Evolutionary conservation across 1,140 invertebrate species (phyloP).

Genomic region (Probaryconus sp.): DNA sequence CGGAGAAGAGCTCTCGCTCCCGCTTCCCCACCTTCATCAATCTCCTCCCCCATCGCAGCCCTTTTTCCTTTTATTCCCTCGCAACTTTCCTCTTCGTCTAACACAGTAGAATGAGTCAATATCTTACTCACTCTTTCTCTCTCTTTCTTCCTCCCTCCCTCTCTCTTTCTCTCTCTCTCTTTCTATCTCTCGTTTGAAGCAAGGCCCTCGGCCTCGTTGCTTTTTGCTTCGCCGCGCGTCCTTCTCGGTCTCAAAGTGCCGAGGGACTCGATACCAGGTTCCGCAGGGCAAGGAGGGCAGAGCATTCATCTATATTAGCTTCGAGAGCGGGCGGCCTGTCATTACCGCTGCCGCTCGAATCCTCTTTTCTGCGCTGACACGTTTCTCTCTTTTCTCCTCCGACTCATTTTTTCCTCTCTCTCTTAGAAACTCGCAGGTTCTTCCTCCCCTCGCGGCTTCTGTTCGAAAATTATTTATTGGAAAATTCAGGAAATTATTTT

Average conservation of each 20-base stretch:
- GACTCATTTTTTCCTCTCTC: slow-evolving; percentile 6
- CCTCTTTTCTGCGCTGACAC: slow-evolving; percentile 57
- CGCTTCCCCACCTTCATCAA: slow-evolving; percentile 58
- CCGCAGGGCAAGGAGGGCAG: slow-evolving; percentile 76
- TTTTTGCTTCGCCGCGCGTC: slow-evolving; percentile 41
- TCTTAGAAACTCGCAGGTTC: not conserved
- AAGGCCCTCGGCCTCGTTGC: slow-evolving; percentile 24
- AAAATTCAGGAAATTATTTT: too few relatives aligned
- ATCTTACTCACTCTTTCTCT: slow-evolving; percentile 2
- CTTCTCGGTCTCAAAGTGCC: slow-evolving; percentile 48
- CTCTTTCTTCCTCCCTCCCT: slow-evolving; percentile 12
- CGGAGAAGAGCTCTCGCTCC: slow-evolving; percentile 42
- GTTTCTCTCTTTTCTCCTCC: slow-evolving; percentile 40
- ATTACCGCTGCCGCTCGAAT: slow-evolving; percentile 77
- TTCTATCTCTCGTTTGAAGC: slow-evolving; percentile 4
- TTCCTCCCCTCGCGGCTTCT: slow-evolving; percentile 18
- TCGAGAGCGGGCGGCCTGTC: slow-evolving; percentile 78
- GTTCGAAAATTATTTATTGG: slow-evolving; percentile 31
- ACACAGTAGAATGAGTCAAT: too few relatives aligned
- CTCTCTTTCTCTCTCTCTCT: slow-evolving; percentile 4
- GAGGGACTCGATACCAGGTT: slow-evolving; percentile 59
- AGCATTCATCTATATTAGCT: slow-evolving; percentile 80
- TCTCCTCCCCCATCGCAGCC: slow-evolving; percentile 45
- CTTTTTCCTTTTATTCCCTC: slow-evolving; percentile 45
- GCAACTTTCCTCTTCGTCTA: not conserved